These are phyloP conservation scores for Etheostoma nigrum DNA, from an alignment of 2,797 vertebrate genomes.

Conservation along the genomic window DNA sequence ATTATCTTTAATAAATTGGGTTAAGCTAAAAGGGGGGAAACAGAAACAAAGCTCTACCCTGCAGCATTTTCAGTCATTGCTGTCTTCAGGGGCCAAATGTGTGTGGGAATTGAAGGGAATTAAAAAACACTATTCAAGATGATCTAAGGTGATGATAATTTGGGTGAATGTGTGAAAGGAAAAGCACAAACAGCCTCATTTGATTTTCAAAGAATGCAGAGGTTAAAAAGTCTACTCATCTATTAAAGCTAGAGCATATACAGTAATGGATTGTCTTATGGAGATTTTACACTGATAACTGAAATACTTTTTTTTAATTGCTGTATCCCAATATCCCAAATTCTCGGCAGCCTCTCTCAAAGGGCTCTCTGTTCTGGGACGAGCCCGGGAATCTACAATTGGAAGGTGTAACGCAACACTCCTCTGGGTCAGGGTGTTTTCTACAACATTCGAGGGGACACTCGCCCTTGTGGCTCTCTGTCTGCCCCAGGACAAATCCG, in stretches of 20 bases:
- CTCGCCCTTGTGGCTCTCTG: conserved; percentile 63
- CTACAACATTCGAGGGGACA: conserved; percentile 66
- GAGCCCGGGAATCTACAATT: conserved; percentile 53
- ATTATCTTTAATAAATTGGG: conserved; percentile 44
- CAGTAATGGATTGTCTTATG: not conserved
- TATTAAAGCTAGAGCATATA: conserved; percentile 5
- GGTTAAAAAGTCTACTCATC: conserved; percentile 14
- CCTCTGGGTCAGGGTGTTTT: conserved; percentile 72
- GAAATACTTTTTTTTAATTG: not conserved
- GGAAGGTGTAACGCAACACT: conserved; percentile 76
- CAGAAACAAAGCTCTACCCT: conserved; percentile 39
- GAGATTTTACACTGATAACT: conserved; percentile 24
- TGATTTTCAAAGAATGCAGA: conserved; percentile 20
- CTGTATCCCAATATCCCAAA: conserved; percentile 35
- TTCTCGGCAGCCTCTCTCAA: conserved; percentile 62
- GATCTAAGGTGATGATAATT: conserved; percentile 35
- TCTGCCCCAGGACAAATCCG: conserved; percentile 66
- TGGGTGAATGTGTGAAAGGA: conserved; percentile 16
- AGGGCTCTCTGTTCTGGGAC: conserved; percentile 75
- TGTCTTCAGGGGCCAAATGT: conserved; percentile 36
- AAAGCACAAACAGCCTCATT: conserved; percentile 16
- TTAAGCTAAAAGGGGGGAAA: conserved; percentile 20
- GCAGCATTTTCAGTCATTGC: conserved; percentile 30
- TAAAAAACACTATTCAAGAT: conserved; percentile 44
- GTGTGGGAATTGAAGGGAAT: conserved; percentile 35